Base-by-base conservation (phyloP, 2,113 vertebrate genomes). In the Chloropsis hardwickii region DNA sequence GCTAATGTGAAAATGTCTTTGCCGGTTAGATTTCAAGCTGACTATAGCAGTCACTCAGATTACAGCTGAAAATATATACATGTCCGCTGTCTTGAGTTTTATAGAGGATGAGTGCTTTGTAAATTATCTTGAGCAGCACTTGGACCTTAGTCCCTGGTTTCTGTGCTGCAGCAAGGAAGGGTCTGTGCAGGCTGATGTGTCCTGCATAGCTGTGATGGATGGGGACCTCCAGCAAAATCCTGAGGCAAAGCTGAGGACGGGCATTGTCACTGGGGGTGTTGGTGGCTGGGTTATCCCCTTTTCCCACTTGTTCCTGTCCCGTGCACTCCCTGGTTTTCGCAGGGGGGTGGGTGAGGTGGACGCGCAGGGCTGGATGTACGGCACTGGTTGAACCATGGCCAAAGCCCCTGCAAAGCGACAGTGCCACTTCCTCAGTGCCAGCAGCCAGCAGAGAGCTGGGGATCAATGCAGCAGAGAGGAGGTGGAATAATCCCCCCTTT, bases 241-340 rank as follows among this genome's bases (percentile, higher is more conserved):
- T 1, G 14, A 47, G 57, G 37, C 11, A 5, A 29, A 16, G 57
- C 44, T 80, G 81, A 39, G 37, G 24, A 10, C 0, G 0, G 28
- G 7, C 50, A 47, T 58, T 6, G 33, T 81, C 51, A 18, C 19
- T 28, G 62, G 2, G 10, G 5, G 1, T 31, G 12, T 33, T 39
- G 57, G 48, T 2, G 3, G 21, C 54, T n/a, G 31, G 33, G 8
- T 13, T 16, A 25, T 69, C 45, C 45, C 80, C 33, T 58, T 62
- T 45, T 47, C 42, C 78, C 29, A 1, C 47, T 72, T 48, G 39
- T 33, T 81, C 8, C 35, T 70, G 35, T 62, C 1, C 1, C 22
- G 53, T 39, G 11, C 0, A 0, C 25, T 45, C 19, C 21, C 51
- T 56, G 4, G 4, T 18, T 62, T 66, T 58, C 10, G 10, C 0